Evolutionary conservation across 2,888 invertebrate species (phyloP).

Genomic region (Chrysopilus asiliformis): DNA sequence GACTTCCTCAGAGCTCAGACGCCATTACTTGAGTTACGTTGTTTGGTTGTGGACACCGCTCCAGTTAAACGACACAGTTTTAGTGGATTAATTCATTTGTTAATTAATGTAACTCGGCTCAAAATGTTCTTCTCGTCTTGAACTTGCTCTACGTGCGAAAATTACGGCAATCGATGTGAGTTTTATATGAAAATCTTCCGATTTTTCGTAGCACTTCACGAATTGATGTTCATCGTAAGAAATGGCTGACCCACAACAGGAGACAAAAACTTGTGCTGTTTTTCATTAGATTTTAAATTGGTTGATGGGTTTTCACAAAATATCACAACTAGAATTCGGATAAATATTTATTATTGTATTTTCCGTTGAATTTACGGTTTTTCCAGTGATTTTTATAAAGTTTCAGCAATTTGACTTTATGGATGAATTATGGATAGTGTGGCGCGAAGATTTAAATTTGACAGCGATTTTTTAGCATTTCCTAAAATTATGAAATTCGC

Average conservation of each 20-base stretch:
- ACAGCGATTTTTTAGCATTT: not conserved
- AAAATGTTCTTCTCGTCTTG: slow-evolving; percentile 9
- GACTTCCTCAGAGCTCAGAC: slow-evolving; percentile 12
- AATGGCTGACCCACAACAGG: slow-evolving; percentile 60
- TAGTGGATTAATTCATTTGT: slow-evolving; percentile 20
- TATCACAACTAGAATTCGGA: too few species aligned
- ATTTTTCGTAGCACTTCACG: slow-evolving; percentile 42
- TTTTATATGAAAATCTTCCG: slow-evolving; percentile 36
- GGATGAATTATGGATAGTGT: too few species aligned
- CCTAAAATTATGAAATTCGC: not conserved
- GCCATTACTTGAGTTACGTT: slow-evolving; percentile 12
- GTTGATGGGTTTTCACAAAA: too few species aligned
- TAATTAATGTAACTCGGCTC: slow-evolving; percentile 26
- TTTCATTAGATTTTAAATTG: too few species aligned
- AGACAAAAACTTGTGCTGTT: too few species aligned
- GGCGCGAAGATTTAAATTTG: too few species aligned
- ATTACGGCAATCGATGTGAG: slow-evolving; percentile 36
- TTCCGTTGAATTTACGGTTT: too few species aligned
- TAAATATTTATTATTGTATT: too few species aligned
- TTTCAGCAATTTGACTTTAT: too few species aligned
- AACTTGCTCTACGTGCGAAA: slow-evolving; percentile 35
- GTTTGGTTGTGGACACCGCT: slow-evolving; percentile 6
- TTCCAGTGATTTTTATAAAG: too few species aligned
- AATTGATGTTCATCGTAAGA: slow-evolving; percentile 53
- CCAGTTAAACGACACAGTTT: slow-evolving; percentile 8